Evolutionary conservation across 53 echinoderm and acorn worm genomes (phyloP), one percentile per base, ranked within the genome.

Genomic region (Henricia sp.): DNA sequence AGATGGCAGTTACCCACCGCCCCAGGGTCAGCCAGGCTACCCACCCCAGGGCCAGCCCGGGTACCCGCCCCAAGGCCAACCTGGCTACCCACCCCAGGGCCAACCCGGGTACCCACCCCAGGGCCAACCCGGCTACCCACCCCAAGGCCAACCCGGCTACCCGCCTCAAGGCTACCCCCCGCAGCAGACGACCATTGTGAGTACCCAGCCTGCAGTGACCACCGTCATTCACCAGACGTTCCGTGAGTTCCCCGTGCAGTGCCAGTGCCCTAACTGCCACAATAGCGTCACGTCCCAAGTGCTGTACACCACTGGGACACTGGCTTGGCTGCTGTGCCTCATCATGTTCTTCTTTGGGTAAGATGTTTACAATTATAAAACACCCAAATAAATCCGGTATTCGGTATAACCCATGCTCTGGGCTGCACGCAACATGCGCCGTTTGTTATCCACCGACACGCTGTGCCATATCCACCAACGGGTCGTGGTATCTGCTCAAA

Each of bases 301-400:
- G 76, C 83, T 78, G 51, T 85, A 90, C 33, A 68, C 72, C n/a
- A 72, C 95, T 21, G 95, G 95, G 36, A 85, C 88, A 1, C 76
- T 95, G 85, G 91, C 95, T 38, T 95, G 93, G 93, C 85, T 95
- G 11, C 64, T 92, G 50, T 95, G 95, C 71, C 43, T 93, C 14
- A 64, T 95, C 76, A 90, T 95, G 85, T 93, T 88, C 60, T 42
- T 93, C 74, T 91, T 88, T 67, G 95, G 93, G 95, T 95, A 64
- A 82, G 95, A 82, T 21, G 8, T 59, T 74, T 34, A 3, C 16
- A 4, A 67, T 60, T 19, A n/a, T n/a, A n/a, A n/a, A n/a, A n/a
- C n/a, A n/a, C n/a, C n/a, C n/a, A n/a, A n/a, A n/a, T n/a, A n/a
- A n/a, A n/a, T n/a, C n/a, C n/a, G n/a, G n/a, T n/a, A n/a, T n/a